These are phyloP conservation scores for Holacanthus passer DNA, from an alignment of 2,113 vertebrate species.

Conservation along the genomic window DNA sequence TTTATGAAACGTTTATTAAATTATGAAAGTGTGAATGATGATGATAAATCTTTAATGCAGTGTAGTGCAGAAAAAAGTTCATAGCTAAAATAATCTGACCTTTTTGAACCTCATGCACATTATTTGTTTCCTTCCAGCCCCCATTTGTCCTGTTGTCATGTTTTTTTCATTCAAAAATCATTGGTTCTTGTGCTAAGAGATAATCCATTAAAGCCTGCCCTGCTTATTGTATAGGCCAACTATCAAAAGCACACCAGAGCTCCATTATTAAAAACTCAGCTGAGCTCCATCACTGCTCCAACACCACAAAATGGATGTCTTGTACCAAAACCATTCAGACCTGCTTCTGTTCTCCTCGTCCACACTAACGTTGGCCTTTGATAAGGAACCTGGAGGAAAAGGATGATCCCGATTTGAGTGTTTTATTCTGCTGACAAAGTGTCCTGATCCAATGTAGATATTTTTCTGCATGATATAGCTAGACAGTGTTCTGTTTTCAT, in stretches of 20 bases:
- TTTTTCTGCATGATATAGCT: too few species aligned
- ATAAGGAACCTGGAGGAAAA: too few species aligned
- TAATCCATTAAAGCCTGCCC: neutral
- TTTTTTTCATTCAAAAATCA: neutral
- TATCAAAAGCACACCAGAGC: conserved; percentile 6
- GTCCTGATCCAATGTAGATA: neutral
- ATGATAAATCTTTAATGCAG: neutral
- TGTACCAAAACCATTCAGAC: too few species aligned
- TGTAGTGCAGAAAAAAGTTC: neutral
- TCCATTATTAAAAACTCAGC: neutral
- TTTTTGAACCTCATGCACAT: conserved; percentile 1
- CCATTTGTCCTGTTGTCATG: neutral
- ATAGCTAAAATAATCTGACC: neutral
- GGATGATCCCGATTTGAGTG: neutral
- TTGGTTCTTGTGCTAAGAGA: neutral
- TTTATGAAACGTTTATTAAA: neutral
- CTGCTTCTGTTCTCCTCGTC: too few species aligned
- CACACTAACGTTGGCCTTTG: neutral
- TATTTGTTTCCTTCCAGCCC: neutral
- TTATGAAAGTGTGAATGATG: neutral
- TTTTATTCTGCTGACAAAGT: neutral
- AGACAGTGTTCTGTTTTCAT: neutral
- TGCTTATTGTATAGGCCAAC: neutral
- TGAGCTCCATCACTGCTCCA: too few species aligned
- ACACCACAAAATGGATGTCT: too few species aligned